Base-by-base conservation (phyloP, 2,113 vertebrate species). In the Gymnocephalus cernua region DNA sequence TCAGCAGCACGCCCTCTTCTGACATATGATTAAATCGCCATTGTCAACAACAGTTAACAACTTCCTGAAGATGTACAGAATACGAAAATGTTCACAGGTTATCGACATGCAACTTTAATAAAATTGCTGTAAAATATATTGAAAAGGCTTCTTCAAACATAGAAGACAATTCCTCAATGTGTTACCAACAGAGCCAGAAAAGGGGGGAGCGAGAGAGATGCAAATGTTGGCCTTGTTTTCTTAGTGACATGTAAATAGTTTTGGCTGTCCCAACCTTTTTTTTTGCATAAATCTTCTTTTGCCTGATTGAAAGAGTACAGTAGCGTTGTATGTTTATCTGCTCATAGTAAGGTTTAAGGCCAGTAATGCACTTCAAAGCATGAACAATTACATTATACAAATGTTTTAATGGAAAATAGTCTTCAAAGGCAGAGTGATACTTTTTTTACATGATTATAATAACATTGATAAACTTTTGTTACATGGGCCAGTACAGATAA, bases 171-270 rank as follows among this genome's bases (percentile, higher is more conserved):
- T 18, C 35, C 16, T 66, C 2, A 1, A 5, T 44, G 21, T 71
- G 73, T 78, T 35, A 74, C n/a, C 23, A 68, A 71, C 19, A 21
- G 27, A 23, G 58, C 7, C 50, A 65, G 54, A 48, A 74, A 72
- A 65, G 48, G 59, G 73, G 51, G 8, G n/a, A 57, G 79, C 3
- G 2, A 74, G 64, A 19, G 18, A 63, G 32, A 93, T 94, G 89
- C 79, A 94, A 94, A 93, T 82, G 56, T 18, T 77, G 79, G 73
- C 74, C 68, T 88, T 80, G 89, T 85, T 85, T 78, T 68, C 25
- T 51, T 67, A 23, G 70, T 75, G 63, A 44, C 85, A 91, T 92
- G 92, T 80, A 92, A 92, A 92, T 91, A 4, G 47, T 70, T 86
- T 66, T 80, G 77, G 66, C 50, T 57, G 53, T 41, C 58, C 29